Evolutionary conservation across 2,113 vertebrate species (phyloP), one percentile per base, ranked within the genome.

Genomic region (Urocolius indicus): DNA sequence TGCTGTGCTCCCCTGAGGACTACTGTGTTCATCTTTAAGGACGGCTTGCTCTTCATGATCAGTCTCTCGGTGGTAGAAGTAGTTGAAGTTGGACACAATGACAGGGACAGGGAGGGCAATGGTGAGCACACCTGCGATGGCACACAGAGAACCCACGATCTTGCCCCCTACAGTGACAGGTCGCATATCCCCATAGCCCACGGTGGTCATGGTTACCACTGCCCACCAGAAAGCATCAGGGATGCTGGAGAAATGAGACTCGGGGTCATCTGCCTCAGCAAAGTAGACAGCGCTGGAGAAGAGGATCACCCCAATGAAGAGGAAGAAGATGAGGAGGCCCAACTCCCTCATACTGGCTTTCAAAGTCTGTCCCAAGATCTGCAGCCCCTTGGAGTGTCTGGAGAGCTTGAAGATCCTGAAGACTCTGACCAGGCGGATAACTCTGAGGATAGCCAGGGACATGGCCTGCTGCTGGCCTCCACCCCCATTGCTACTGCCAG

Each of bases 141-240:
- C 99, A 58, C 99, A 99, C 85, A 99, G 93, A 0, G 99, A 99
- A 15, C 99, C 99, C 93, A 99, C 99, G 7, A 99, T 99, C 96
- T 99, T 99, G 24, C 99, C 99, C 14, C 99, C 99, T 2, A 99
- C 98, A 0, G 99, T 99, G 83, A 99, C 97, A 16, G 99, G 99
- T 85, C 98, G 97, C 99, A 99, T 99, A 92, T 99, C 99, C 3
- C 99, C 99, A 8, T 99, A 99, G 67, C 99, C 99, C 38, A 99
- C 99, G 0, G 99, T 99, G 6, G 99, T 99, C 99, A 99, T 99
- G 89, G 99, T 99, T 18, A 99, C 99, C 48, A 99, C 99, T 0
- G 99, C 99, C 99, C 99, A 99, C 99, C 99, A 99, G 95, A 99
- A 99, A 72, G 99, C 99, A 68, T 99, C 99, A 0, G 99, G 99